A percentile compares a stretch with the other conserved stretches of the same genome.
These are phyloP conservation scores for Diloba caeruleocephala DNA, from an alignment of 2,888 invertebrate species.

Conservation along the genomic window DNA sequence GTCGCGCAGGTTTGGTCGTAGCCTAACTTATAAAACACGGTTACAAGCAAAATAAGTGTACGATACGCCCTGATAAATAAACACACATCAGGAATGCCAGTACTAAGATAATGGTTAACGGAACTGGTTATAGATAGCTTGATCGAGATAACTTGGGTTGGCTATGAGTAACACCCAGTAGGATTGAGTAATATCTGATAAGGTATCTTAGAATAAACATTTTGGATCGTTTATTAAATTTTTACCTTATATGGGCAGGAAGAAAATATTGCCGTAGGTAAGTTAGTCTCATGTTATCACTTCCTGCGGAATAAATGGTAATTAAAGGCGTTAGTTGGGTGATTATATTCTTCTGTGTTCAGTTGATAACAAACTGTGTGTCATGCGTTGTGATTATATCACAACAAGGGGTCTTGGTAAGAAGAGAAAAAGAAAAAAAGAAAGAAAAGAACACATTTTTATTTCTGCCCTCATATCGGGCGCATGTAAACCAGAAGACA, in stretches of 20 bases:
- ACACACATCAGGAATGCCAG: constrained; percentile 16
- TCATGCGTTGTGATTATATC: too few relatives aligned
- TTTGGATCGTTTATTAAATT: not conserved
- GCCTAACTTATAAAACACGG: too few relatives aligned
- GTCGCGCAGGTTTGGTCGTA: too few relatives aligned
- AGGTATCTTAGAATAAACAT: constrained; percentile 1
- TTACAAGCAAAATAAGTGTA: too few relatives aligned
- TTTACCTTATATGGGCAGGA: constrained; percentile 32
- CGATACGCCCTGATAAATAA: not conserved
- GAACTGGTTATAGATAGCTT: constrained; percentile 42
- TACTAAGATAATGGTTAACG: constrained; percentile 24
- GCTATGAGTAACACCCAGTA: constrained; percentile 24
- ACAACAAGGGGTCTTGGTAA: too few relatives aligned
- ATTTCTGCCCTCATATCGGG: too few relatives aligned
- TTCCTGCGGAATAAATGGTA: constrained; percentile 27
- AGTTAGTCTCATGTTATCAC: constrained; percentile 23
- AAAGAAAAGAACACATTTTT: too few relatives aligned
- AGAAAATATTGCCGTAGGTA: not conserved
- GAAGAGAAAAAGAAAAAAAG: too few relatives aligned
- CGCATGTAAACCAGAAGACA: too few relatives aligned
- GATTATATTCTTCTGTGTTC: not conserved
- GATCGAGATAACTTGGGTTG: constrained; percentile 1
- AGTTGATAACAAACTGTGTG: too few relatives aligned
- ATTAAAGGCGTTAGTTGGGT: constrained; percentile 9
- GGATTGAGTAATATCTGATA: constrained; percentile 40